Base-by-base conservation (phyloP, 2,113 vertebrate genomes). In the Willisornis vidua region DNA sequence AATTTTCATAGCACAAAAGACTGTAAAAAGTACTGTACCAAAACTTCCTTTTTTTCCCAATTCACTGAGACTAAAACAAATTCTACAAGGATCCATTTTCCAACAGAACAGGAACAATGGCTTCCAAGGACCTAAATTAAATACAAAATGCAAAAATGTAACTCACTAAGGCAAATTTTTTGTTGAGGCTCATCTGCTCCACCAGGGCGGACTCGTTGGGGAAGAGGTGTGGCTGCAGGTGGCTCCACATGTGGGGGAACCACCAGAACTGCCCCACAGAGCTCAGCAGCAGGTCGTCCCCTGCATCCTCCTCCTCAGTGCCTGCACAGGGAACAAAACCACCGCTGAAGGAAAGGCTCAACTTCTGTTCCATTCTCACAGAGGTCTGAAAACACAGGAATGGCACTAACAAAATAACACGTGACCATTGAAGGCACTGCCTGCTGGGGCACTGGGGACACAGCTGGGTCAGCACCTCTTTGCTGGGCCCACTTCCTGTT, bases 231-330 rank as follows among this genome's bases (percentile, higher is more conserved):
- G 99, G 99, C 97, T 99, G 99, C 99, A 99, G 99, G 97, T 99
- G 99, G 91, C 99, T 99, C 99, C 99, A 99, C 99, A 99, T 99
- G 89, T 99, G 99, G 58, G 99, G 99, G 89, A 99, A 99, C 99
- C 99, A 99, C 99, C 99, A 99, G 97, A 99, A 99, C 95, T 99
- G 98, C 87, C 98, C 98, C 41, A 99, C 99, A 24, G 98, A 99
- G 19, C 98, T 98, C 92, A 99, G 59, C 59, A 99, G 94, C 63
- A 98, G 97, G 93, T 99, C 99, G 9, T 41, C 41, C 41, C 41
- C 41, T 41, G 41, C 98, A 39, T 99, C 99, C 73, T 99, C 99
- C 55, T 99, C 98, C 71, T 97, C 97, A 1, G 99, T 99, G 46
- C 99, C 99, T 99, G 79, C 18, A 62, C 39, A 85, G 22, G 48